These are phyloP conservation scores for Drosophila subsilvestris DNA, from an alignment of 2,888 invertebrate genomes.

Conservation along the genomic window DNA sequence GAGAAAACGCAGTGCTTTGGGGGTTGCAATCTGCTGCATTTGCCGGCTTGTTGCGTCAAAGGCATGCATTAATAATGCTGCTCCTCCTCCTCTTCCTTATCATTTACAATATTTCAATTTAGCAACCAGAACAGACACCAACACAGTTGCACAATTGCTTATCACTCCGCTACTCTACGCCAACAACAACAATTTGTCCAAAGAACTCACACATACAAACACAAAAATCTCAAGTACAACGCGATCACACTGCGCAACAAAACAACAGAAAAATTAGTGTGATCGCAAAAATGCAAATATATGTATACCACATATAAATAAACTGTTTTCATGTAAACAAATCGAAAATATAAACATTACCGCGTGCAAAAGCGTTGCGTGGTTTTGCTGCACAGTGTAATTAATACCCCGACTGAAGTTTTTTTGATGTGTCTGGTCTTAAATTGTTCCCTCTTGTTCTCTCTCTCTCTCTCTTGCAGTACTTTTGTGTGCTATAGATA, in stretches of 20 bases:
- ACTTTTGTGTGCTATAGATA: constrained; percentile 20
- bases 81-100: constrained; percentile 35
- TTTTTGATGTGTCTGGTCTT: constrained; percentile 12
- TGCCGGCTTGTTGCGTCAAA: constrained; percentile 63
- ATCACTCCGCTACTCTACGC: constrained; percentile 47
- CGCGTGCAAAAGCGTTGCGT: background rate
- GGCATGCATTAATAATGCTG: constrained; percentile 34
- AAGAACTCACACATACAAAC: constrained; percentile 19
- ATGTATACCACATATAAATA: background rate
- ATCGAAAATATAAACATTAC: background rate
- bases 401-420: background rate
- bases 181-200: constrained; percentile 30
- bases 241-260: constrained; percentile 35
- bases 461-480: constrained; percentile 16
- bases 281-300: background rate
- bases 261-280: background rate
- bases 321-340: background rate
- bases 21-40: constrained; percentile 20
- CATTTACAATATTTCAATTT: constrained; percentile 49
- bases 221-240: constrained; percentile 3
- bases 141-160: constrained; percentile 52
- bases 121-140: constrained; percentile 33
- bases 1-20: constrained; percentile 34
- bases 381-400: constrained; percentile 1
- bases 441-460: constrained; percentile 3